Evolutionary conservation across 2,888 invertebrate species (phyloP), one percentile per base, ranked within the genome.

Genomic region (Noctua janthe): DNA sequence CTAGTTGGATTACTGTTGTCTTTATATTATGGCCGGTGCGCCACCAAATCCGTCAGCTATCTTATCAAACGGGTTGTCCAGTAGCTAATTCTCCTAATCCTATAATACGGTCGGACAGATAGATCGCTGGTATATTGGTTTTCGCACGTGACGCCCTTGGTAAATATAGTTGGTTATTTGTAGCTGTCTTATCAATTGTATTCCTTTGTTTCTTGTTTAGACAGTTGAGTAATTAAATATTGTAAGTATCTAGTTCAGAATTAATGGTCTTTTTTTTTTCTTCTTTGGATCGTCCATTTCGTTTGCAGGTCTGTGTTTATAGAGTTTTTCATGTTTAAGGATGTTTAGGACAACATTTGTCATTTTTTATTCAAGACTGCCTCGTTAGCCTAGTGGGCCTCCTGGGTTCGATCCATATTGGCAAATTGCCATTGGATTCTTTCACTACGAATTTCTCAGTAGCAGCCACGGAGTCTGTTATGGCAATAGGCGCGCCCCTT

Each of bases 81-180:
- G 78, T 74, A 78, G 81, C 79, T 83, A 87, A 89, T 87, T 85
- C 89, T 85, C 81, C 78, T 87, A 90, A 87, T 89, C 89, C 80
- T 69, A 59, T 82, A 84, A 90, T 84, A 75, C 87, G 23, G 51
- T 66, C 43, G 74, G 81, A 89, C 80, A 77, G 87, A 88, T 81
- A 84, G 67, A 79, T 73, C 39, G 76, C 29, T 49, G 10, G 71
- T 77, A 76, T 84, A 88, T 89, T 88, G 73, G 74, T 82, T 82
- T 85, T 78, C 70, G 75, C 79, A 78, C 74, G 80, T 80, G 81
- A 85, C 74, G 71, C 74, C 70, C 67, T 51, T 23, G 43, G 23
- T 56, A 29, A 35, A 29, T 59, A 76, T 71, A 62, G n/a, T 64
- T 67, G 66, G 72, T 23, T 74, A 54, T 85, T 84, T 85, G 35